Base-by-base conservation (phyloP, 2,888 invertebrate species). In the Graphium colonna region DNA sequence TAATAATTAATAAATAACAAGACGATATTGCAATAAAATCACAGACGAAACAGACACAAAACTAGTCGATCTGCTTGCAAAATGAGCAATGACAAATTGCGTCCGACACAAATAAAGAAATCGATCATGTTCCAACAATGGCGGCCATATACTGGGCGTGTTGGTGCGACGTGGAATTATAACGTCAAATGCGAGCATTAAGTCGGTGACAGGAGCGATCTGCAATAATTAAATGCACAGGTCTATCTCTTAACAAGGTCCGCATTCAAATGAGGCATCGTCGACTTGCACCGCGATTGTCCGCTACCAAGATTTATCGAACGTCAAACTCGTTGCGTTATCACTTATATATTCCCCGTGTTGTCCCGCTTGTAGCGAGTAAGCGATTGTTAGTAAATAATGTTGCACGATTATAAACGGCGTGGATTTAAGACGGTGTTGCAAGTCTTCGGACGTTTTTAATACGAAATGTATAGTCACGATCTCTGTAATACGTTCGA, bases 141-240 rank as follows among this genome's bases (percentile, higher is more conserved):
- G 26, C 50, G 38, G 41, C 48, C 43, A 56, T 49, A 55, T 44
- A 26, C 53, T 33, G 17, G 54, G 46, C 33, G 43, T 47, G 26
- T 33, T 51, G 59, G 56, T 55, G 31, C 55, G 21, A 4, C 17
- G 17, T 48, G 54, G 62, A 66, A 73, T 77, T 76, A 75, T 74
- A 71, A 67, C 72, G 74, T 78, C 70, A 73, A 77, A 72, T 63
- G 68, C 63, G 46, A 56, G 50, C 61, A 60, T 68, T 59, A 65
- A 59, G 57, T 52, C 61, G 56, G 63, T 68, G 70, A 73, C 67
- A 64, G 64, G 59, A 55, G 65, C 65, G 64, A 73, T 75, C 69
- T 69, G 58, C 69, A 70, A 74, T 78, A 74, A 81, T 81, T 79
- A 77, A 70, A 65, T 51, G 57, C 63, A 60, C 59, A 61, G 50